phyloP scores from a whole-genome alignment of 2,797 vertebrate genomes.

The Smutsia temminckii region DNA sequence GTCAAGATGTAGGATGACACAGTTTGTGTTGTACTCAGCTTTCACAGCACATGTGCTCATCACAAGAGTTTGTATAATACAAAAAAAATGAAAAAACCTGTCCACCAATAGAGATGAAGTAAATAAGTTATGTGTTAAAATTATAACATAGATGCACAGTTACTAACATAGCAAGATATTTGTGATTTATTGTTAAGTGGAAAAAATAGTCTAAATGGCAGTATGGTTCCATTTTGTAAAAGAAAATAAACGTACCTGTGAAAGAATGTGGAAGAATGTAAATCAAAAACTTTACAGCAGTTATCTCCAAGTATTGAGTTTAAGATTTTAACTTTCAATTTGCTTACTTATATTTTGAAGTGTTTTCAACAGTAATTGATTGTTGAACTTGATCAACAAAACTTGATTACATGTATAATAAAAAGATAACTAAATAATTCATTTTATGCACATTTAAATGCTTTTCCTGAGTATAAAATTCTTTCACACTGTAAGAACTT shows the following conservation, averaged over 20 bases:
- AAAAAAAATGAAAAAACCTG: not conserved
- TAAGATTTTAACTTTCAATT: not conserved
- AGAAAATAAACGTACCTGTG: not conserved
- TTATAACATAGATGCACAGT: not conserved
- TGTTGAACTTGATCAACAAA: no score
- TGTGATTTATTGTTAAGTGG: not conserved
- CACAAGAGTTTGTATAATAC: not conserved
- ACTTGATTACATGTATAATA: constrained; percentile 19
- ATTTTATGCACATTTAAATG: constrained; percentile 9
- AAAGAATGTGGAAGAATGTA: not conserved
- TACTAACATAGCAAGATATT: not conserved
- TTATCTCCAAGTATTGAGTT: constrained; percentile 31
- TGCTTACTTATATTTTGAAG: constrained; percentile 39
- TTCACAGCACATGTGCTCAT: not conserved
- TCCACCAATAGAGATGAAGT: not conserved
- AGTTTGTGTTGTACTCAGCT: not conserved
- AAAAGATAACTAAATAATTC: constrained; percentile 23
- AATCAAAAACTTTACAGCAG: not conserved
- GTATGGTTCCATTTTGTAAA: constrained; percentile 8
- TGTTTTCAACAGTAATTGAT: constrained; percentile 36
- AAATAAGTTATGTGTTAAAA: constrained; percentile 10
- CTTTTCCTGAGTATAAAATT: constrained; percentile 40
- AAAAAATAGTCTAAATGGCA: not conserved
- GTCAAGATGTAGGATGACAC: not conserved
- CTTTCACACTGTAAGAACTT: not conserved